Conservation (phyloP, 2,888 invertebrate genomes). For the Melolontha melolontha region DNA sequence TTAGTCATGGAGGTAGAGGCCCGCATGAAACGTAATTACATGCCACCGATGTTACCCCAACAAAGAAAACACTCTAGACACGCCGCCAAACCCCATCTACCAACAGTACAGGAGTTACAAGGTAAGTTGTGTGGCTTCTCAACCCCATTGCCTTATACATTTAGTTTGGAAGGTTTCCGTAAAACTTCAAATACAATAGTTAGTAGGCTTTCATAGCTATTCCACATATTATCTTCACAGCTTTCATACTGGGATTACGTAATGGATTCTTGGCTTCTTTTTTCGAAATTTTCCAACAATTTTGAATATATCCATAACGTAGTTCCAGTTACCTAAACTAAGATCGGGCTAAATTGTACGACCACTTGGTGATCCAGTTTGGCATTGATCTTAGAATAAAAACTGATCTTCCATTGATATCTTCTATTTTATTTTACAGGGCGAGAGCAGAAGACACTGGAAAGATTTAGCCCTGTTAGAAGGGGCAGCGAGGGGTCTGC, state of each 20-base stretch:
- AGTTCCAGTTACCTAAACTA: too few species aligned
- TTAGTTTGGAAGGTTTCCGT: background rate
- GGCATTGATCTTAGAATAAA: too few species aligned
- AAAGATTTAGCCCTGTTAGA: constrained; percentile 91
- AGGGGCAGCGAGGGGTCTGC: constrained; percentile 85
- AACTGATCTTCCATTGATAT: too few species aligned
- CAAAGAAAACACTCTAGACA: constrained; percentile 72
- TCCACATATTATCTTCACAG: too few species aligned
- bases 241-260: too few species aligned
- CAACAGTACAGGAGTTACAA: constrained; percentile 81
- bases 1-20: constrained; percentile 90
- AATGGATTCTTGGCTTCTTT: too few species aligned
- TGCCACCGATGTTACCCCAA: constrained; percentile 73
- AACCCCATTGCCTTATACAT: background rate
- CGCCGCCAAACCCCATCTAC: constrained; percentile 67
- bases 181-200: background rate
- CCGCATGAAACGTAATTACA: constrained; percentile 82
- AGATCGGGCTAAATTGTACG: too few species aligned
- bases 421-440: constrained; percentile 60
- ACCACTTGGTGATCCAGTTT: too few species aligned
- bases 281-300: too few species aligned
- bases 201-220: background rate
- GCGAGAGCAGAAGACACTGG: constrained; percentile 71
- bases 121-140: constrained; percentile 64
- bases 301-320: too few species aligned